Base-by-base conservation (phyloP, 2,888 invertebrate genomes). In the Allolobophora icterica region DNA sequence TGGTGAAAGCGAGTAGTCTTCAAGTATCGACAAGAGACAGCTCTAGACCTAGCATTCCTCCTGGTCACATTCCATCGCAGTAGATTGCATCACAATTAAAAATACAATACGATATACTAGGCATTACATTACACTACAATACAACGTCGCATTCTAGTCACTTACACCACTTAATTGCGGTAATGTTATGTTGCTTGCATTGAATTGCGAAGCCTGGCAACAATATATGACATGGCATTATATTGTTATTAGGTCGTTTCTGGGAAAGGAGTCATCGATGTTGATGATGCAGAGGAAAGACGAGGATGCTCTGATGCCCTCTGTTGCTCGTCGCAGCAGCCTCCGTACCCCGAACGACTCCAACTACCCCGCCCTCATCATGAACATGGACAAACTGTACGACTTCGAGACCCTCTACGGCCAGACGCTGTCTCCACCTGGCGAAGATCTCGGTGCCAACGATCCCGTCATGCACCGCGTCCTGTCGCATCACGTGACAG, bases 381-480 rank as follows among this genome's bases (percentile, higher is more conserved):
- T 87, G 87, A 87, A 34, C 87, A 87, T 87, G 87, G 87, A 87
- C 87, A 87, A 87, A 17, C 87, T 87, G 35, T 38, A 87, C 34
- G 87, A 38, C 87, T 87, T 34, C 87, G 87, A 87, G 35, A 38
- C 87, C 87, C 34, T 87, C 34, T 87, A 38, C 38, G 35, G 87
- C 11, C 87, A 87, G 87, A 87, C 87, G 35, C 35, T 87, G 35
- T 24, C 87, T 38, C 21, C 87, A 19, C 35, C 87, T 38, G 87
- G 87, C 87, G 87, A 87, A 2, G 87, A 87, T 17, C 35, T 34
- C 84, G 84, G 35, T 35, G 34, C 34, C 30, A 87, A 35, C 87
- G 87, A 87, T 87, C 87, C 87, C 87, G 87, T 87, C 21, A 24
- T 87, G 35, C 87, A 87, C 87, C 35, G 87, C 87, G 87, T 87